These are phyloP conservation scores for Protomyctophum bolini DNA, from an alignment of 2,113 vertebrate genomes.

Conservation along the genomic window DNA sequence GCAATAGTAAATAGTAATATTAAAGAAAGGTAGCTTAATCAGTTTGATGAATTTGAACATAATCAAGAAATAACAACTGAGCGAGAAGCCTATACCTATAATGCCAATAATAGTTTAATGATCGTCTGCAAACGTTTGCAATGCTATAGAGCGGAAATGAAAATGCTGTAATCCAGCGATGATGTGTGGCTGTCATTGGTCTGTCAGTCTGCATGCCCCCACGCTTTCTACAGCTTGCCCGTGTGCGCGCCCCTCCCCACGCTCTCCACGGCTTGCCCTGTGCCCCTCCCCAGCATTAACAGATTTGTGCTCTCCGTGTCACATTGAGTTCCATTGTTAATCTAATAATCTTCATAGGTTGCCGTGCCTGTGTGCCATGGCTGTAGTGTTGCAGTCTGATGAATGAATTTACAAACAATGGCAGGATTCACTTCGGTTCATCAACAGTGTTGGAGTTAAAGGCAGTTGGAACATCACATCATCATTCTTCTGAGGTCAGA, in stretches of 20 bases:
- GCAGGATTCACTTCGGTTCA: constrained; percentile 34
- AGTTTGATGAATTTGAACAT: constrained; percentile 5
- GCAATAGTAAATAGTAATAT: neutral
- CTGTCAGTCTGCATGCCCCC: constrained; percentile 16
- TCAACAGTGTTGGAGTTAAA: constrained; percentile 44
- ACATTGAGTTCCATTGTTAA: constrained; percentile 57
- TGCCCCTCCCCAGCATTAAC: constrained; percentile 26
- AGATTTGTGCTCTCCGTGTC: constrained; percentile 41
- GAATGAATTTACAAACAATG: constrained; percentile 44
- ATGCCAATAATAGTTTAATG: constrained; percentile 18
- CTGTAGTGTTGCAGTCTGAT: constrained; percentile 56
- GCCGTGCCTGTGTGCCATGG: constrained; percentile 46
- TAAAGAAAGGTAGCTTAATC: constrained; percentile 2
- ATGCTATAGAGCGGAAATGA: constrained; percentile 73
- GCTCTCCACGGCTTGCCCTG: constrained; percentile 28
- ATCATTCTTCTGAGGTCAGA: constrained; percentile 42
- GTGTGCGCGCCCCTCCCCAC: constrained; percentile 32
- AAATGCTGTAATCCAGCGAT: constrained; percentile 69
- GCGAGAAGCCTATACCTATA: neutral
- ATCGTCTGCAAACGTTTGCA: constrained; percentile 56
- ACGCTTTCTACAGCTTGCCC: constrained; percentile 31
- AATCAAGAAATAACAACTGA: neutral
- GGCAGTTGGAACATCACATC: constrained; percentile 24
- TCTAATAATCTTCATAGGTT: constrained; percentile 44
- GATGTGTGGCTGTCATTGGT: constrained; percentile 62